Evolutionary conservation across 2,888 invertebrate species (phyloP).

Genomic region (Drosophila subquinaria): DNA sequence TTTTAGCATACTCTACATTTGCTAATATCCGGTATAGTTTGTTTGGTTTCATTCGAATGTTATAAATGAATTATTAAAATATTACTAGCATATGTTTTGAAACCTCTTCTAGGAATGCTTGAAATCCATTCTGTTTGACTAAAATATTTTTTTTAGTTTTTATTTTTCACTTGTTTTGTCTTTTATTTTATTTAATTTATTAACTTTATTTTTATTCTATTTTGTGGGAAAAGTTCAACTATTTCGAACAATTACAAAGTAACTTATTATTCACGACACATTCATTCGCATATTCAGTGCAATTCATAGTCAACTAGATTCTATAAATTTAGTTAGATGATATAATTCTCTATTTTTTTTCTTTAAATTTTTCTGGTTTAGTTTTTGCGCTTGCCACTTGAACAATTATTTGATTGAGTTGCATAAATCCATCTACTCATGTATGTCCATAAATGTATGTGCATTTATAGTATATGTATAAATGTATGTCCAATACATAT

Average conservation of each 20-base stretch:
- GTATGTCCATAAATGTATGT: conserved; percentile 5
- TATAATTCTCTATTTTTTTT: not conserved
- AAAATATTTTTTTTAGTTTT: too few species aligned
- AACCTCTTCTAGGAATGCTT: too few species aligned
- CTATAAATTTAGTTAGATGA: conserved; percentile 13
- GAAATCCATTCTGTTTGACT: not conserved
- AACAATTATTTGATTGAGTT: conserved; percentile 62
- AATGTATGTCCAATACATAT: conserved; percentile 5
- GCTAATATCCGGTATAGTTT: conserved; percentile 21
- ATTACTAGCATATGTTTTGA: not conserved
- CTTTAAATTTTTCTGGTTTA: conserved; percentile 24
- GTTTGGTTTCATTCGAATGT: not conserved
- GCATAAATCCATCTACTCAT: conserved; percentile 33
- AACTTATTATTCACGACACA: not conserved
- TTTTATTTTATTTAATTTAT: too few species aligned
- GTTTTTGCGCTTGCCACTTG: conserved; percentile 45
- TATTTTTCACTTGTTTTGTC: too few species aligned
- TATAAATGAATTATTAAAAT: not conserved
- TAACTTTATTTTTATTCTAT: not conserved
- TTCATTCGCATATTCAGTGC: conserved; percentile 1
- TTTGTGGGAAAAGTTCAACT: too few species aligned
- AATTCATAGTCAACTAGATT: conserved; percentile 5
- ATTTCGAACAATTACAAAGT: not conserved
- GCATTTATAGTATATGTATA: conserved; percentile 22
- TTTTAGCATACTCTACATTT: conserved; percentile 20